These are phyloP conservation scores for Rousettus madagascariensis DNA, from an alignment of 2,797 vertebrate genomes.

Conservation along the genomic window DNA sequence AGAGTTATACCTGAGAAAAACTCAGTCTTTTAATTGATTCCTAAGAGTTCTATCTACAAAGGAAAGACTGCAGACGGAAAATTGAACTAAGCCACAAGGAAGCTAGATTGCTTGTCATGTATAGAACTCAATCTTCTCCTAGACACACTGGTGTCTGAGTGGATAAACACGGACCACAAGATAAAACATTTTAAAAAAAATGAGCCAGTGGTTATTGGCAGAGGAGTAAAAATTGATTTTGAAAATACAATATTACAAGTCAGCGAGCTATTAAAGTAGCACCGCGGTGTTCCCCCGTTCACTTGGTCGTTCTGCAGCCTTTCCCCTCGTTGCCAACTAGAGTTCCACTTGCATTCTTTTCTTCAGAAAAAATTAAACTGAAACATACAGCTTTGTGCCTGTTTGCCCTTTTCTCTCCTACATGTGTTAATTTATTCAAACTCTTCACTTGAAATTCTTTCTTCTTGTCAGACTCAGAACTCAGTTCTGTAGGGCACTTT, in stretches of 20 bases:
- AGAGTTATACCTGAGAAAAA: background rate
- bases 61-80: background rate
- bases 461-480: background rate
- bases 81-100: background rate
- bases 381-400: background rate
- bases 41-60: background rate
- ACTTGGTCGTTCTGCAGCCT: background rate
- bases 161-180: background rate
- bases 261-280: background rate
- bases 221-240: background rate
- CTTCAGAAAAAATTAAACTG: constrained; percentile 33
- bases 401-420: background rate
- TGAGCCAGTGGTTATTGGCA: background rate
- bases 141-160: background rate
- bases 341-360: background rate
- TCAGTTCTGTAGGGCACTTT: background rate
- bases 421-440: background rate
- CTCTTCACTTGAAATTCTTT: background rate
- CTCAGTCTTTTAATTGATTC: background rate
- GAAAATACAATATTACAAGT: background rate
- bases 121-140: background rate
- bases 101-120: background rate
- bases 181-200: background rate
- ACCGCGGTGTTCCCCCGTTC: background rate
- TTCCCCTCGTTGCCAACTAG: background rate